phyloP scores from a whole-genome alignment of 2,113 vertebrate genomes.

The Phaethornis superciliosus region DNA sequence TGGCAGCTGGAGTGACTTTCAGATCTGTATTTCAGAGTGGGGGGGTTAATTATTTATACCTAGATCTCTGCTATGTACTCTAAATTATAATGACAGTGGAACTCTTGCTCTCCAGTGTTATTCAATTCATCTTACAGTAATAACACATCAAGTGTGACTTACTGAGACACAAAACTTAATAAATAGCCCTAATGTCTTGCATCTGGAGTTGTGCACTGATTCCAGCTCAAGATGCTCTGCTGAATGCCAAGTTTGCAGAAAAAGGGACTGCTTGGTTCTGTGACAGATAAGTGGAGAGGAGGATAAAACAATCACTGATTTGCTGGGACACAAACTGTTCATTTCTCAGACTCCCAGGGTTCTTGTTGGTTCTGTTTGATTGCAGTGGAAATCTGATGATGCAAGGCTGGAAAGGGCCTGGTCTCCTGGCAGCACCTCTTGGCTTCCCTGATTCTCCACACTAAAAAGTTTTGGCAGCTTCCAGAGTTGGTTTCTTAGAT shows the following conservation, averaged over 20 bases:
- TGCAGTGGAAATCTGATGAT: neutral
- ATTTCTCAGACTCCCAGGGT: accelerated
- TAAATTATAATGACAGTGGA: neutral
- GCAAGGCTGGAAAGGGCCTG: neutral
- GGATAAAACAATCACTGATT: neutral
- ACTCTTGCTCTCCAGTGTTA: neutral
- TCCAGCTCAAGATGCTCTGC: neutral
- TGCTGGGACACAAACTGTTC: neutral
- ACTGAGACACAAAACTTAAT: neutral
- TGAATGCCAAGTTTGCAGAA: neutral
- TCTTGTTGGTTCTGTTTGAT: neutral
- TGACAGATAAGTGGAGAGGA: neutral
- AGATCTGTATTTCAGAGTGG: neutral
- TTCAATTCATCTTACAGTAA: neutral
- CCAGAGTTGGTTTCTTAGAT: neutral
- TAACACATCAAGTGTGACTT: neutral
- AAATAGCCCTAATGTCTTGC: neutral
- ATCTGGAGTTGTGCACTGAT: neutral
- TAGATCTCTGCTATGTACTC: neutral
- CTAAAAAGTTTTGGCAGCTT: neutral
- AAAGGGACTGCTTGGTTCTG: neutral
- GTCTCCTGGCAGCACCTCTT: neutral
- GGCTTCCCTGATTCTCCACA: neutral
- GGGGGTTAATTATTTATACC: neutral
- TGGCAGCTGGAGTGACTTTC: neutral